A percentile compares a stretch with the other conserved stretches of the same genome.
These are phyloP conservation scores for Trichogramma evanescens DNA, from an alignment of 2,888 invertebrate species.

Conservation along the genomic window DNA sequence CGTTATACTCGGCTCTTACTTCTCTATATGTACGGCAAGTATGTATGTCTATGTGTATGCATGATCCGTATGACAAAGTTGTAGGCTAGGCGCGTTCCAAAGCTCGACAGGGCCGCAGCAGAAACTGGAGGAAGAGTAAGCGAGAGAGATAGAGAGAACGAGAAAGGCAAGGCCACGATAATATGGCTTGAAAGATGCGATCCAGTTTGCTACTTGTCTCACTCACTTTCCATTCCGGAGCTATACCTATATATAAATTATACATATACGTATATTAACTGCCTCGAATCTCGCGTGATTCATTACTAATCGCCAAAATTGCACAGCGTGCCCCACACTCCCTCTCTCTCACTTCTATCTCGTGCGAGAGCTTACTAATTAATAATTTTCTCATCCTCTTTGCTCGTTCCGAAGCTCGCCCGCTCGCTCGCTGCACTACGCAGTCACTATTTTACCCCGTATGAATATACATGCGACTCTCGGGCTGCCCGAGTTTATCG, in stretches of 20 bases:
- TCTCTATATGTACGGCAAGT: no score
- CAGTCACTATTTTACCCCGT: no score
- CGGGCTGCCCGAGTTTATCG: no score
- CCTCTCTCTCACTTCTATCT: no score
- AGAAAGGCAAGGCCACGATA: background rate
- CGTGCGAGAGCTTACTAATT: no score
- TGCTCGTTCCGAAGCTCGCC: no score
- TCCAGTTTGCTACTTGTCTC: slow-evolving; percentile 3
- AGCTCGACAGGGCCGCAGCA: background rate
- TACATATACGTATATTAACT: no score
- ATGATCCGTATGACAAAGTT: background rate
- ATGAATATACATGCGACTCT: no score
- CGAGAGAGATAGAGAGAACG: background rate
- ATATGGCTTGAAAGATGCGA: slow-evolving; percentile 13
- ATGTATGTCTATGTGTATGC: background rate
- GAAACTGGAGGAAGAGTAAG: slow-evolving; percentile 1
- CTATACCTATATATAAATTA: no score
- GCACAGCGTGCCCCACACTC: background rate
- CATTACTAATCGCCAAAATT: slow-evolving; percentile 12
- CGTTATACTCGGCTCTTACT: no score
- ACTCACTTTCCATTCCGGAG: background rate
- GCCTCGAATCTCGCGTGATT: background rate
- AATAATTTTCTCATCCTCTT: no score
- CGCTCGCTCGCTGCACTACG: no score
- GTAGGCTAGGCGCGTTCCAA: background rate